phyloP scores from a whole-genome alignment of 1,140 invertebrate genomes.

The Globodera ellingtonae region DNA sequence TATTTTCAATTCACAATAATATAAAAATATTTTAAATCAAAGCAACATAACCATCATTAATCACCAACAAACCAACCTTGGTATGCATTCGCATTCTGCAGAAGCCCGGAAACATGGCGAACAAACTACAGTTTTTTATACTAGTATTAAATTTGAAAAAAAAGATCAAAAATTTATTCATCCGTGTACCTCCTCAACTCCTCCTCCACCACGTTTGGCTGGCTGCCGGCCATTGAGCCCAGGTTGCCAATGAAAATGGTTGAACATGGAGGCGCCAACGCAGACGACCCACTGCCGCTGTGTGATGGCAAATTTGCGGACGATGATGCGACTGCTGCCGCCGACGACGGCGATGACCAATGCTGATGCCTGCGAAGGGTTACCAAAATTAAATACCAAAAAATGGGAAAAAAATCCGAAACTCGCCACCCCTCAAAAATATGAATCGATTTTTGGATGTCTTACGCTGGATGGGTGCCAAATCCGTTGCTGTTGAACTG shows the following conservation, averaged over 20 bases:
- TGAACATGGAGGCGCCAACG: slow-evolving; percentile 76
- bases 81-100: slow-evolving; percentile 92
- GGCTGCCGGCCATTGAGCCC: slow-evolving; percentile 70
- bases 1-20: too few relatives aligned
- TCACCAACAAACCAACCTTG: slow-evolving; percentile 73
- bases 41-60: too few relatives aligned
- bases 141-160: too few relatives aligned
- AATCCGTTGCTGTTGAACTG: slow-evolving; percentile 28
- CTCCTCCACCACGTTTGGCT: slow-evolving; percentile 84
- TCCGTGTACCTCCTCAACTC: slow-evolving; percentile 73
- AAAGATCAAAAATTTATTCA: too few relatives aligned
- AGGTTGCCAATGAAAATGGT: slow-evolving; percentile 96
- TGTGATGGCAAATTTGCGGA: neutral
- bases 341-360: slow-evolving; percentile 27
- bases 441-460: neutral
- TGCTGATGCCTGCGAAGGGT: neutral
- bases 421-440: neutral
- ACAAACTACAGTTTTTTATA: slow-evolving; percentile 78
- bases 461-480: neutral
- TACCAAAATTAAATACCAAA: neutral
- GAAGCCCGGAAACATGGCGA: slow-evolving; percentile 90
- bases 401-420: neutral
- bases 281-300: neutral
- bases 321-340: slow-evolving; percentile 4
- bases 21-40: too few relatives aligned